phyloP scores from a whole-genome alignment of 2,797 vertebrate species.

The Pseudomugil tenellus region DNA sequence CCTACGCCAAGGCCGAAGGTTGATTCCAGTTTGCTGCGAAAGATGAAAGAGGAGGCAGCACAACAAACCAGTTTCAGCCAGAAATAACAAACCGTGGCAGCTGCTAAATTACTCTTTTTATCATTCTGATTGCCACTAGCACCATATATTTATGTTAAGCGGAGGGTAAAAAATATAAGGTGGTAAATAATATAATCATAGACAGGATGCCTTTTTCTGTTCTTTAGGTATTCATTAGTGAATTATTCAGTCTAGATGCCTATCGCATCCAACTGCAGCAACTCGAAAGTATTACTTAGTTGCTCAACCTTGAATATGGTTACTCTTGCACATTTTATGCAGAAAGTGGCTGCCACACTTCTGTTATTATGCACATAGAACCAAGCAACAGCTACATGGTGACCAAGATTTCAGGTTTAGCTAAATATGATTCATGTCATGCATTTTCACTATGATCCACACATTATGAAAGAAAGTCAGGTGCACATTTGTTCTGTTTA shows the following conservation, averaged over 20 bases:
- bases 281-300: slow-evolving; percentile 26
- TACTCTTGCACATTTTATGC: slow-evolving; percentile 43
- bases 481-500: slow-evolving; percentile 48
- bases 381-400: slow-evolving; percentile 38
- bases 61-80: slow-evolving; percentile 31
- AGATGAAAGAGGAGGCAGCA: slow-evolving; percentile 29
- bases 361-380: slow-evolving; percentile 50
- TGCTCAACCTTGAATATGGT: slow-evolving; percentile 31
- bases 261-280: slow-evolving; percentile 23
- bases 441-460: slow-evolving; percentile 31
- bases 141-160: slow-evolving; percentile 25
- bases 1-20: slow-evolving; percentile 62
- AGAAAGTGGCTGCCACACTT: slow-evolving; percentile 38
- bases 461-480: slow-evolving; percentile 34
- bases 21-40: slow-evolving; percentile 37
- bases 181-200: slow-evolving; percentile 14
- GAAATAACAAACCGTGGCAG: slow-evolving; percentile 50
- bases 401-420: slow-evolving; percentile 55
- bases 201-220: slow-evolving; percentile 10
- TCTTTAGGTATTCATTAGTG: slow-evolving; percentile 39
- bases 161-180: slow-evolving; percentile 27
- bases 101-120: slow-evolving; percentile 45
- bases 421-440: slow-evolving; percentile 37
- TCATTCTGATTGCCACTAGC: slow-evolving; percentile 45
- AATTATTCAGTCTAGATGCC: slow-evolving; percentile 23